A percentile compares a stretch with the other conserved stretches of the same genome.
Conservation (phyloP, 2,113 vertebrate species). For the Alethe castanea region DNA sequence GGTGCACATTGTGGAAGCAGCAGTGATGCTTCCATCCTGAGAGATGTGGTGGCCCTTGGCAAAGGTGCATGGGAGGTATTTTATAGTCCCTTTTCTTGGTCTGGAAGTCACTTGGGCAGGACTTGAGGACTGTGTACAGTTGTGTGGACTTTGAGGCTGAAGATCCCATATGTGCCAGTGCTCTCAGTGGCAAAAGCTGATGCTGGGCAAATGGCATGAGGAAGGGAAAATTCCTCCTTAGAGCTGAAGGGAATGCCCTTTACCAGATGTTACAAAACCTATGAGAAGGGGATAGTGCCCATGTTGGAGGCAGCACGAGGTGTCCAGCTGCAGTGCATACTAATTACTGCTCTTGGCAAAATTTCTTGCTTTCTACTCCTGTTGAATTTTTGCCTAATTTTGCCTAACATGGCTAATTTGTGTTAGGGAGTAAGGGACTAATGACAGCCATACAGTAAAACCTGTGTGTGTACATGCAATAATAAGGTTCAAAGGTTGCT, state of each 20-base stretch:
- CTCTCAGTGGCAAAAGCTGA: neutral
- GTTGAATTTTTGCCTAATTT: neutral
- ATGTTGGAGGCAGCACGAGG: neutral
- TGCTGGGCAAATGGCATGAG: neutral
- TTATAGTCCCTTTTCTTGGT: neutral
- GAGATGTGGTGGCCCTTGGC: neutral
- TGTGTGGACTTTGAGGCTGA: neutral
- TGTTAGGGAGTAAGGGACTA: neutral
- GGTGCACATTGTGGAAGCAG: neutral
- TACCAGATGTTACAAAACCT: neutral
- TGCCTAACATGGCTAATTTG: neutral
- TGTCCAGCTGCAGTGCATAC: neutral
- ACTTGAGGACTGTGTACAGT: neutral
- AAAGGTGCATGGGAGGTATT: neutral
- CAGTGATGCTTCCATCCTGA: neutral
- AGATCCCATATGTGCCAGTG: neutral
- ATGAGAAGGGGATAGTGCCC: neutral
- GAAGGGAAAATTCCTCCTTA: neutral
- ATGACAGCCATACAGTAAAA: neutral
- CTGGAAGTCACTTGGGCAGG: neutral
- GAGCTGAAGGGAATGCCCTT: fast-evolving
- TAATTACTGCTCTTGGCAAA: neutral
- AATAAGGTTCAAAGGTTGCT: neutral
- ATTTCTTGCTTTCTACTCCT: neutral
- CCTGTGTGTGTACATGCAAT: neutral